Base-by-base conservation (phyloP, 2,888 invertebrate genomes). In the Plemyria rubiginata region DNA sequence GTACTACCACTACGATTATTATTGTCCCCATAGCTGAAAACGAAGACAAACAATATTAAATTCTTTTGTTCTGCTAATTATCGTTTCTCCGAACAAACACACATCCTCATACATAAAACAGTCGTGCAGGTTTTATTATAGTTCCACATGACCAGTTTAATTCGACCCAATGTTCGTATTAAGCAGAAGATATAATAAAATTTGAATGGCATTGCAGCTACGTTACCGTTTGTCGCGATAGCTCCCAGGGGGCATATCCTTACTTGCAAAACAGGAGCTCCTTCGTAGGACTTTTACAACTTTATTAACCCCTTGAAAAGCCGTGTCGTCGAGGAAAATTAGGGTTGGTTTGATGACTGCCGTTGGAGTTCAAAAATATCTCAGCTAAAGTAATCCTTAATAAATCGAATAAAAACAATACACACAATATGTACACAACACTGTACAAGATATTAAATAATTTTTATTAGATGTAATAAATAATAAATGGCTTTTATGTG, bases 141-240 rank as follows among this genome's bases (percentile, higher is more conserved):
- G 22, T 60, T 46, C 29, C 12, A 36, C 49, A 45, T 46, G 48
- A 48, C 52, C 48, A 55, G 52, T 55, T 52, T 63, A 51, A 67
- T 64, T 63, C 66, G 50, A 63, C 73, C 72, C 71, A 74, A 73
- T 73, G 73, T 72, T 74, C 73, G 71, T 76, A 76, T 74, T 75
- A 78, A 75, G 71, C 65, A 32, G 60, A 38, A 74, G 74, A 78
- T 79, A 77, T 75, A 80, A 80, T 80, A 77, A 80, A 80, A 81
- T 77, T 80, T 81, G 76, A 80, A 81, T 78, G 76, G 74, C 77
- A 72, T 74, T 22, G 22, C 22, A 22, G 62, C 76, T 38, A 15
- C 72, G 72, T 76, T 75, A 73, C 70, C 71, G 72, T 68, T 69
- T 70, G 70, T 53, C 48, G 62, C 50, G 66, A 80, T 80, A 70